Evolutionary conservation across 2,888 invertebrate genomes (phyloP).

Genomic region (Drosophila tanythrix): DNA sequence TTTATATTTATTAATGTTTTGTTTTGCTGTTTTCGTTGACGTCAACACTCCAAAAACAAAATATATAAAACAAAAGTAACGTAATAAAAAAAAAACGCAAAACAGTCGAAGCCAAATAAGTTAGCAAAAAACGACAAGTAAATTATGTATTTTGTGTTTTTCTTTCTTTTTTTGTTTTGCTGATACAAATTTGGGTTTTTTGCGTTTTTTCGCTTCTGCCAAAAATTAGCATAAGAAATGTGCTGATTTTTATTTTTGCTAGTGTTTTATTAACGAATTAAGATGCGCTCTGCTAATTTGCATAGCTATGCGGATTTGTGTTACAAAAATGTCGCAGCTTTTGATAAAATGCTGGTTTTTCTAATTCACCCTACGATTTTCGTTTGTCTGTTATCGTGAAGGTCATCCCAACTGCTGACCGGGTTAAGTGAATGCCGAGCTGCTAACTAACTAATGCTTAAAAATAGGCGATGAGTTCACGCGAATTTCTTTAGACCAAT

Average conservation of each 20-base stretch:
- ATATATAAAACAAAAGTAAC: conserved; percentile 36
- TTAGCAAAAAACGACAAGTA: conserved; percentile 35
- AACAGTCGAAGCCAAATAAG: conserved; percentile 47
- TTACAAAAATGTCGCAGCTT: conserved; percentile 53
- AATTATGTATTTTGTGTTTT: conserved; percentile 38
- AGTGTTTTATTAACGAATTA: conserved; percentile 38
- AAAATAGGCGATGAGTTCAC: conserved; percentile 78
- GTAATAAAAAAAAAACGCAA: conserved; percentile 53
- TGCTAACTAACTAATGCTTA: conserved; percentile 49
- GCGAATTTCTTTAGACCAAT: conserved; percentile 34
- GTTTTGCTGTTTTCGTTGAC: conserved; percentile 60
- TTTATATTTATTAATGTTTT: conserved; percentile 42
- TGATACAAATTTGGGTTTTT: conserved; percentile 47
- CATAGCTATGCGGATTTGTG: conserved; percentile 78
- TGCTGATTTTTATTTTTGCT: conserved; percentile 60
- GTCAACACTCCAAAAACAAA: conserved; percentile 49
- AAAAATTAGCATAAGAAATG: conserved; percentile 81
- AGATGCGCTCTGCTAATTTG: conserved; percentile 61
- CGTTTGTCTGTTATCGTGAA: conserved; percentile 53
- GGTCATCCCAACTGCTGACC: conserved; percentile 70
- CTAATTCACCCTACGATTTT: conserved; percentile 7
- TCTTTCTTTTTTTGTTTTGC: conserved; percentile 47
- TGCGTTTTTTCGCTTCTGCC: conserved; percentile 67
- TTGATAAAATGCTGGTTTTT: conserved; percentile 50
- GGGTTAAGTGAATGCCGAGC: conserved; percentile 33